Percentiles rank a stretch among this genome's conserved stretches.
phyloP scores from a whole-genome alignment of 2,797 vertebrate genomes.

The Phrynocephalus guinanensis region DNA sequence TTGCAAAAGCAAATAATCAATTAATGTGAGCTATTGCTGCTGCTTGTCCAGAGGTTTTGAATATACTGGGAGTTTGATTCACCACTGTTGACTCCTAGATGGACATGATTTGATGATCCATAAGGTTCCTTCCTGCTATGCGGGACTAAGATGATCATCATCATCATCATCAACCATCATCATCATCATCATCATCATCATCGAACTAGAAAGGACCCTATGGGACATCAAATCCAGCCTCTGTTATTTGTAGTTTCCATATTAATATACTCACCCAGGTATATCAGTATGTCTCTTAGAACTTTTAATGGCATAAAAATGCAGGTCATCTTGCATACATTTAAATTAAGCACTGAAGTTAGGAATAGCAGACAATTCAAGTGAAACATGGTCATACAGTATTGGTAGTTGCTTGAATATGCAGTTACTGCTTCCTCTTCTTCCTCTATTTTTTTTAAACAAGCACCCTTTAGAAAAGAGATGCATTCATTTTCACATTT shows the following conservation, averaged over 20 bases:
- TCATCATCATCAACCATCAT: too few relatives aligned
- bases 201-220: too few relatives aligned
- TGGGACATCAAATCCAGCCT: too few relatives aligned
- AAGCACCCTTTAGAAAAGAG: neutral
- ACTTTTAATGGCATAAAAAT: slow-evolving; percentile 14
- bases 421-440: neutral
- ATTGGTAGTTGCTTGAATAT: slow-evolving; percentile 11
- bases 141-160: too few relatives aligned
- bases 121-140: too few relatives aligned
- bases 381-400: slow-evolving; percentile 12
- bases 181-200: too few relatives aligned
- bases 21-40: slow-evolving; percentile 28
- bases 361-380: slow-evolving; percentile 3
- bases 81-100: too few relatives aligned
- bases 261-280: slow-evolving; percentile 10
- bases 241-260: slow-evolving; percentile 17
- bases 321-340: slow-evolving; percentile 11
- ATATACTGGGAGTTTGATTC: too few relatives aligned
- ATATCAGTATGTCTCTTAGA: slow-evolving; percentile 3
- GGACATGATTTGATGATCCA: too few relatives aligned
- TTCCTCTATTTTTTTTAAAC: neutral
- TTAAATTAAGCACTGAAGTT: slow-evolving; percentile 20
- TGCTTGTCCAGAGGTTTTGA: neutral
- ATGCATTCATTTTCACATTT: neutral
- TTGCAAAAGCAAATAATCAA: slow-evolving; percentile 27